Evolutionary conservation across 2,797 vertebrate species (phyloP).

Genomic region (Limosa lapponica): DNA sequence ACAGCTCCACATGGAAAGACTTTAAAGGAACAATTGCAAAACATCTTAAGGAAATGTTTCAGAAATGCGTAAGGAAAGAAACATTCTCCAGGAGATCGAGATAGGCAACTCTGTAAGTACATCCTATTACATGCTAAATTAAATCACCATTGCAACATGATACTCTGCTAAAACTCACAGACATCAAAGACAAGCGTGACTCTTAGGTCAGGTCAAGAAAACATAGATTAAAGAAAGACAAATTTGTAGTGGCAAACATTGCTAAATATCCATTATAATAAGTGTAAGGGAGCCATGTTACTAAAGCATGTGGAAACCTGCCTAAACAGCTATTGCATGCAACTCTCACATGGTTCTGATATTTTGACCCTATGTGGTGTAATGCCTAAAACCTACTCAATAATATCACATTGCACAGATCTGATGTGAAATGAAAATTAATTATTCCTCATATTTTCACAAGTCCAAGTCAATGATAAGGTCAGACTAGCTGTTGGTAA

Average conservation of each 20-base stretch:
- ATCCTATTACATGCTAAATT: conserved; percentile 45
- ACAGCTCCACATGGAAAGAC: neutral
- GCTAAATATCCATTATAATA: neutral
- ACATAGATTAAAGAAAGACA: conserved; percentile 15
- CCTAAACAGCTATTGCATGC: neutral
- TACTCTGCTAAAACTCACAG: neutral
- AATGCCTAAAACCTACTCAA: neutral
- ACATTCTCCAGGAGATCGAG: conserved; percentile 32
- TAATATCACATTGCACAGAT: neutral
- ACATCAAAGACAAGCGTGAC: conserved; percentile 35
- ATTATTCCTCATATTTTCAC: neutral
- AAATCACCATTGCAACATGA: conserved; percentile 38
- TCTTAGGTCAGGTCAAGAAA: conserved; percentile 4
- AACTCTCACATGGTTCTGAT: neutral
- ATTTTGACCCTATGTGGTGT: neutral
- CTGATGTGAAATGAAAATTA: neutral
- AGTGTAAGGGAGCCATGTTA: neutral
- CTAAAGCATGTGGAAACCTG: neutral
- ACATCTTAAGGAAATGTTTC: conserved; percentile 41
- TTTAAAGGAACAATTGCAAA: conserved; percentile 57
- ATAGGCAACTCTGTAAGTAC: conserved; percentile 39
- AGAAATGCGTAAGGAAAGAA: conserved; percentile 51
- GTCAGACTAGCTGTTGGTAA: neutral
- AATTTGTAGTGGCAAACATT: neutral
- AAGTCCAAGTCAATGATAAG: neutral